Evolutionary conservation across 2,888 invertebrate genomes (phyloP).

Genomic region (Tipula unca): DNA sequence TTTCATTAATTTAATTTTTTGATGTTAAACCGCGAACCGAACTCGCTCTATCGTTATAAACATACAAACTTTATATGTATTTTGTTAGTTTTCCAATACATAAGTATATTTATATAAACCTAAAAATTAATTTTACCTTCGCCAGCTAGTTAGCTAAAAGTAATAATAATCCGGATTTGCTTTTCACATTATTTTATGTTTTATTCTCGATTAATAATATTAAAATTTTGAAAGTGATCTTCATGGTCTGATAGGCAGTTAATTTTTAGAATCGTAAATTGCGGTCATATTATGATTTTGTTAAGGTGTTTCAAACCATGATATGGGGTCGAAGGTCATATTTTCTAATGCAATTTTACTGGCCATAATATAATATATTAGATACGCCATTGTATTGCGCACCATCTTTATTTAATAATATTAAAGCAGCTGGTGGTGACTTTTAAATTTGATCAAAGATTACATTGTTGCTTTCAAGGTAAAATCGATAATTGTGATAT

Average conservation of each 20-base stretch:
- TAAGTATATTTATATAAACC: too few relatives aligned
- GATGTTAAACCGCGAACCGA: not conserved
- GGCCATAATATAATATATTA: not conserved
- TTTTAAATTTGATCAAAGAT: not conserved
- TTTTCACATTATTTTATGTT: not conserved
- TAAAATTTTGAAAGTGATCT: not conserved
- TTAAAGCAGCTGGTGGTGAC: not conserved
- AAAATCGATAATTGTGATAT: not conserved
- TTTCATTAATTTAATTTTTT: not conserved
- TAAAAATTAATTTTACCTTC: not conserved
- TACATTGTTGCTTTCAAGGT: not conserved
- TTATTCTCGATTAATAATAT: not conserved
- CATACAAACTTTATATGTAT: not conserved
- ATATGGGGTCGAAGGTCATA: not conserved
- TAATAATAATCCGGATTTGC: not conserved
- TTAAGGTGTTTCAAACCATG: not conserved
- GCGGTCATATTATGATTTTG: not conserved
- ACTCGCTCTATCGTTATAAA: not conserved
- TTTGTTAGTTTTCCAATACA: not conserved
- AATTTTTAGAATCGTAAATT: not conserved
- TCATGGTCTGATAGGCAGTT: not conserved
- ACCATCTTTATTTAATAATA: not conserved
- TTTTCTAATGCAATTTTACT: not conserved
- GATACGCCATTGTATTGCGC: not conserved
- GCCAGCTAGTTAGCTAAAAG: not conserved